These are phyloP conservation scores for Mythimna lalbum DNA, from an alignment of 2,888 invertebrate species.

Conservation along the genomic window DNA sequence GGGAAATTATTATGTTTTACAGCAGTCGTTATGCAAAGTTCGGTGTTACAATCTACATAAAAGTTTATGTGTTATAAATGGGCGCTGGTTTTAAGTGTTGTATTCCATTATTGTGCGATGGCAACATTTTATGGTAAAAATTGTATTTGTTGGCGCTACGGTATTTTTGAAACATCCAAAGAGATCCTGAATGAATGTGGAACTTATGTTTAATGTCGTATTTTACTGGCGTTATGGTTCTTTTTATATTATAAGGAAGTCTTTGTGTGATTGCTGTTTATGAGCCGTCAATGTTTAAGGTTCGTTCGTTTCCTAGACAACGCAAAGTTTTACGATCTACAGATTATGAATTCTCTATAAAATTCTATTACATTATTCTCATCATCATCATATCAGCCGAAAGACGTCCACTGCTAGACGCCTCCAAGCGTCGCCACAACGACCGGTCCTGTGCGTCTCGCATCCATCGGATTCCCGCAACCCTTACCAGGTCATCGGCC, in stretches of 20 bases:
- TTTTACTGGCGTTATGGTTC: constrained; percentile 2
- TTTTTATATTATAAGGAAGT: background rate
- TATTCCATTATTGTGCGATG: constrained; percentile 58
- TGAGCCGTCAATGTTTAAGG: background rate
- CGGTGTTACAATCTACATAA: constrained; percentile 66
- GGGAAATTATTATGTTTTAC: constrained; percentile 59
- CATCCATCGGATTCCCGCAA: too few relatives aligned
- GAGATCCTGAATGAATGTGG: constrained; percentile 18
- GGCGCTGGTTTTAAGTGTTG: constrained; percentile 62
- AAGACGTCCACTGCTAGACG: too few relatives aligned
- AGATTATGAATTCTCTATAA: background rate
- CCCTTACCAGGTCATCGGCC: too few relatives aligned
- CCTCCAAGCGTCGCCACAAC: too few relatives aligned
- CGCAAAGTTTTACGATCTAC: too few relatives aligned
- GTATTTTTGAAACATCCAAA: constrained; percentile 35
- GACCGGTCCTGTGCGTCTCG: too few relatives aligned
- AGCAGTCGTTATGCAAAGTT: constrained; percentile 60
- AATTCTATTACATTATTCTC: too few relatives aligned
- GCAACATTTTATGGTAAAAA: constrained; percentile 59
- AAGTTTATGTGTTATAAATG: constrained; percentile 71
- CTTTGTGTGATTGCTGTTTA: constrained; percentile 3
- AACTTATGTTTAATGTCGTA: constrained; percentile 12
- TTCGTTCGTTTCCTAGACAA: background rate
- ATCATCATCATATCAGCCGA: too few relatives aligned
- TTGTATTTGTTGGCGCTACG: constrained; percentile 42